Conservation (phyloP, 1,140 invertebrate genomes). For the Heliconius hermathena region DNA sequence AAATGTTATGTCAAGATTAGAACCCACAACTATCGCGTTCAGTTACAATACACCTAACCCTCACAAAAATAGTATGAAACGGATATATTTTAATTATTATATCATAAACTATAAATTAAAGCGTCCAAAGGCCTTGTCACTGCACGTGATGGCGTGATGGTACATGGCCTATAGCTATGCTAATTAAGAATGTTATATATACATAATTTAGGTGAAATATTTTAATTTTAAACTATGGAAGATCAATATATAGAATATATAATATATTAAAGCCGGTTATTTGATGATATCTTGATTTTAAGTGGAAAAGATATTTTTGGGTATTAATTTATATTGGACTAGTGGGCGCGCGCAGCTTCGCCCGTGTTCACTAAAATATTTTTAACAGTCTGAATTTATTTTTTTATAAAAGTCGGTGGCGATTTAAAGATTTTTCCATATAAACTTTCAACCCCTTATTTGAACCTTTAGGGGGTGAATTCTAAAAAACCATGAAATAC, state of each 20-base stretch:
- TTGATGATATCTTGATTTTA: neutral
- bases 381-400: no score
- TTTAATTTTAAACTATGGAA: neutral
- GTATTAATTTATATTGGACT: no score
- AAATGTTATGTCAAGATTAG: neutral
- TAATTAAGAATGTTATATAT: slow-evolving; percentile 13
- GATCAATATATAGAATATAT: neutral
- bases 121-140: neutral
- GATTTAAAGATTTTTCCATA: no score
- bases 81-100: neutral
- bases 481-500: no score
- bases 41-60: no score
- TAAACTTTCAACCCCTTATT: no score
- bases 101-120: neutral
- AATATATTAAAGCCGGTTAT: neutral
- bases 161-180: slow-evolving; percentile 16
- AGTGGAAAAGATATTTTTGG: no score
- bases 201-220: neutral
- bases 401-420: no score
- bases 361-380: no score
- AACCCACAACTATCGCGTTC: neutral
- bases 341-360: no score
- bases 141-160: slow-evolving; percentile 11
- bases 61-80: no score
- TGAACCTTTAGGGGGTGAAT: no score